Evolutionary conservation across 2,113 vertebrate species (phyloP), one percentile per base, ranked within the genome.

Genomic region (Ivindomyrus marchei): DNA sequence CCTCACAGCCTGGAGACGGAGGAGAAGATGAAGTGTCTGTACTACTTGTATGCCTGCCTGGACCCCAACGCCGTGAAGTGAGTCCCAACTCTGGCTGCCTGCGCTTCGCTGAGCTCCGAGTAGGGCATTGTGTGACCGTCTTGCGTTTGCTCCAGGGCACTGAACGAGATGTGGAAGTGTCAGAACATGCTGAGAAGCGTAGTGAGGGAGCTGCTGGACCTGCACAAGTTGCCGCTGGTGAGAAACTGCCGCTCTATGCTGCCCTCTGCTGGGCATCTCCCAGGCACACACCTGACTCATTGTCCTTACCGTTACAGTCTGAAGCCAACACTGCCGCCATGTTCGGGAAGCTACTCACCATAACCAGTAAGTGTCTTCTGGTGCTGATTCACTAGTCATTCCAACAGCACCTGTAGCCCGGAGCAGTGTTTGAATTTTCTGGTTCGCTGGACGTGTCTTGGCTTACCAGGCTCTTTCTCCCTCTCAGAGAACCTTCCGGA

Each of bases 111-210:
- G 42, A 85, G 42, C 19, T 3, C 6, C 4, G 83, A 4, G 3
- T 47, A n/a, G 13, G 39, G 10, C 19, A 4, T 0, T 1, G 3
- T 92, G 5, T 42, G 15, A 89, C 11, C 56, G 39, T 74, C 31
- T 88, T 13, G 90, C 10, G 56, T 19, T 49, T 58, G 42, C 50
- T 5, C 19, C 93, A 99, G 98, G 95, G 98, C 98, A 49, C 94
- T 99, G 91, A 99, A 99, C 94, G 98, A 99, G 94, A 99, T 99
- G 98, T 99, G 98, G 98, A 99, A 99, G 94, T 99, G 98, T 96
- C 98, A 99, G 96, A 99, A 99, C 94, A 98, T 99, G 98, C 95
- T 99, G 87, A 95, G 98, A 94, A 97, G 98, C 93, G 97, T 99
- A 0, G 97, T 99, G 83, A 97, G 98, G 89, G 98, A 99, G 93